Base-by-base conservation (phyloP, 1,140 invertebrate genomes). In the Halesus radiatus region DNA sequence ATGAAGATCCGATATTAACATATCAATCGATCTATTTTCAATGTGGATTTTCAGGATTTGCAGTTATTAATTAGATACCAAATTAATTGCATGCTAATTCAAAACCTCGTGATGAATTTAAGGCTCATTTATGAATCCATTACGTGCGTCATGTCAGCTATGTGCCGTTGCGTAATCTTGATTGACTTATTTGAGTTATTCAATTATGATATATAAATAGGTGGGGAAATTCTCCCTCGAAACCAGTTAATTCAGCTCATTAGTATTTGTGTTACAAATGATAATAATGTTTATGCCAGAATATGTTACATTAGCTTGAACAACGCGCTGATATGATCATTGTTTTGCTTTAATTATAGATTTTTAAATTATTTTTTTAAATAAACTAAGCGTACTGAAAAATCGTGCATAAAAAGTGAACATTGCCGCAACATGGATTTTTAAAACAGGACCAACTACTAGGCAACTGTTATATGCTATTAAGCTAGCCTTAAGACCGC, bases 151-250 rank as follows among this genome's bases (percentile, higher is more conserved):
- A 66, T 66, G 62, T 66, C 29, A 7, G 16, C 26, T 29, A 66
- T 29, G 62, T n/a, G 8, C 23, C 6, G 62, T 66, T 37, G 26
- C 22, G 62, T 66, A 66, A 66, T 66, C 62, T 66, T 66, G 62
- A 66, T 66, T 66, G 62, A 66, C 26, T 66, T 66, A 37, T 66
- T 66, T 66, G 62, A 66, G 62, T 66, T 66, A 66, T 66, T 66
- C 62, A 66, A 66, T 66, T 66, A 16, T 66, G 22, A 66, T 66
- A 23, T 18, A 66, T 29, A 26, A 26, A 66, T 29, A 66, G 15
- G 5, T 64, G 23, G 15, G 26, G 60, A 64, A 23, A 26, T 64
- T 20, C 60, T 64, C 60, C 26, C 2, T 26, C 16, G 26, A n/a
- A 66, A 15, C 29, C 3, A 37, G 23, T 66, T 66, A 66, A 29